Evolutionary conservation across 2,113 vertebrate genomes (phyloP).

Genomic region (Ophiodon elongatus): DNA sequence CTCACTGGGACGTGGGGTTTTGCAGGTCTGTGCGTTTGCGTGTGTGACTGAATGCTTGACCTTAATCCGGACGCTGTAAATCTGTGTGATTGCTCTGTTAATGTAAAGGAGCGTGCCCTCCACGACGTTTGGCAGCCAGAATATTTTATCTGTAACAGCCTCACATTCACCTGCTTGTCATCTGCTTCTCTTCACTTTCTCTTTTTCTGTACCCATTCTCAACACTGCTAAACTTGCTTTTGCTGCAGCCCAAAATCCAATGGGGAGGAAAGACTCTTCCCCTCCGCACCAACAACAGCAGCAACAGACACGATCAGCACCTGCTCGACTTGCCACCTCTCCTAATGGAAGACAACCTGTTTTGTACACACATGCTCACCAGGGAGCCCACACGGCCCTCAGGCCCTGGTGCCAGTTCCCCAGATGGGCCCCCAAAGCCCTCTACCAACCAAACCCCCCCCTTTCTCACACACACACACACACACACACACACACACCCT

Average conservation of each 20-base stretch:
- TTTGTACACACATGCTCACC: conserved; percentile 66
- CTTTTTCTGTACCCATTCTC: not conserved
- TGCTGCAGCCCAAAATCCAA: conserved; percentile 12
- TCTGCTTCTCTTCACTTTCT: not conserved
- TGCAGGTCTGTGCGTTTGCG: not conserved
- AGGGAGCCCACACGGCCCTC: conserved; percentile 48
- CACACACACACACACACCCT: conserved; percentile 31
- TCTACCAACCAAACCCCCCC: too few relatives aligned
- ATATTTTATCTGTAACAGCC: not conserved
- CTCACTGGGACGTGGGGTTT: conserved; percentile 28
- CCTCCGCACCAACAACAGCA: not conserved
- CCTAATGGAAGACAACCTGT: conserved; percentile 64
- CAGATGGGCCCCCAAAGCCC: conserved; percentile 79
- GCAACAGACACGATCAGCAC: conserved; percentile 16
- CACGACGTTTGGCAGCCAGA: not conserved
- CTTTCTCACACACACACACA: conserved; percentile 33
- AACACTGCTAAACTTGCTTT: conserved; percentile 1
- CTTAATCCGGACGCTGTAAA: conserved; percentile 43
- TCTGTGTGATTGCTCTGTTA: conserved; percentile 1
- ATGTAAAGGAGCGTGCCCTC: not conserved
- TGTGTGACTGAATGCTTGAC: conserved; percentile 37
- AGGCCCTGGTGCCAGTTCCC: conserved; percentile 71
- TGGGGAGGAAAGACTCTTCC: too few relatives aligned
- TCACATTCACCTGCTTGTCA: not conserved
- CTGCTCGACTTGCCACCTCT: conserved; percentile 35